Evolutionary conservation across 2,888 invertebrate genomes (phyloP).

Genomic region (Drosophila subquinaria): DNA sequence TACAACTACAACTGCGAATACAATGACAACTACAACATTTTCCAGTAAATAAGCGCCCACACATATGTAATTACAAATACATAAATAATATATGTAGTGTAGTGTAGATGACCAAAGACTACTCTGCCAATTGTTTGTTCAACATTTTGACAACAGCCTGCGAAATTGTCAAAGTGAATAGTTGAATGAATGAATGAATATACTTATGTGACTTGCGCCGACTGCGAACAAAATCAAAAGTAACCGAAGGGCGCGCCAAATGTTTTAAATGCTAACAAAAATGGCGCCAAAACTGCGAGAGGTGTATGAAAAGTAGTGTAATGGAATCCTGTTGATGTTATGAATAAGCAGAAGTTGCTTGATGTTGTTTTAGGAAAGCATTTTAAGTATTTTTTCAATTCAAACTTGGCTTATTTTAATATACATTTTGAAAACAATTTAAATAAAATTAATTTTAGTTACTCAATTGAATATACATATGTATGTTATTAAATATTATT

Average conservation of each 20-base stretch:
- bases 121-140: conserved; percentile 48
- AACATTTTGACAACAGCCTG: conserved; percentile 70
- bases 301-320: not conserved
- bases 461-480: no score
- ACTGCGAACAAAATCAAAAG: conserved; percentile 36
- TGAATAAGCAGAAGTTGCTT: not conserved
- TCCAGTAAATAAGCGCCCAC: conserved; percentile 28
- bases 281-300: conserved; percentile 23
- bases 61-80: conserved; percentile 1
- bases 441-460: no score
- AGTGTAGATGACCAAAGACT: conserved; percentile 33
- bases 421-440: no score
- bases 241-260: conserved; percentile 64
- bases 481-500: no score
- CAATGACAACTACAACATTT: conserved; percentile 24
- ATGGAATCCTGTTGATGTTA: not conserved
- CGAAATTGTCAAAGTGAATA: conserved; percentile 51
- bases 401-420: no score
- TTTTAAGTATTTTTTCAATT: no score
- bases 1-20: not conserved
- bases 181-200: conserved; percentile 70
- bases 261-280: conserved; percentile 39
- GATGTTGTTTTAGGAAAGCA: not conserved
- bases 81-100: not conserved
- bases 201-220: conserved; percentile 37